Evolutionary conservation across 2,113 vertebrate species (phyloP).

Genomic region (Mesoclemmys tuberculata): DNA sequence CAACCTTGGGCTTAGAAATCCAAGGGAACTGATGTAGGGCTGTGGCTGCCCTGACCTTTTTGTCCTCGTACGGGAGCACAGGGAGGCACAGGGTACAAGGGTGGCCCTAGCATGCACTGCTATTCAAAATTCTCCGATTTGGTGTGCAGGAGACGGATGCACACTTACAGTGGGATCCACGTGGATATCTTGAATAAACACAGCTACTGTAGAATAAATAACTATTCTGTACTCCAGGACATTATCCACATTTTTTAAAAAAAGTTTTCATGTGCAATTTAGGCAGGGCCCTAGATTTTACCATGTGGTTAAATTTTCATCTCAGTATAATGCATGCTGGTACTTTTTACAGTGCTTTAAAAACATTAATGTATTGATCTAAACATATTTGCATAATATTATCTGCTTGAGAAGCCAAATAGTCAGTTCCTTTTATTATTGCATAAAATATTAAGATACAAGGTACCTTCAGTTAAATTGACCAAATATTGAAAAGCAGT

Average conservation of each 20-base stretch:
- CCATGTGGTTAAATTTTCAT: background rate
- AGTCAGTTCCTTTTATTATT: background rate
- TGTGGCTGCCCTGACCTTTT: background rate
- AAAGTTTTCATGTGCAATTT: background rate
- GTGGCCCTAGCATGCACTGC: fast-evolving
- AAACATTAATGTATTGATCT: background rate
- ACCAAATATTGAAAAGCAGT: background rate
- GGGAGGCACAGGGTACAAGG: background rate
- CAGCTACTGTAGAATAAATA: background rate
- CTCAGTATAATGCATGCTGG: background rate
- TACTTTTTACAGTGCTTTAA: background rate
- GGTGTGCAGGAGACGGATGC: background rate
- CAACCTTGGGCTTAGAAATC: background rate
- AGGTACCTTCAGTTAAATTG: background rate
- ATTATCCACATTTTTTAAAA: background rate
- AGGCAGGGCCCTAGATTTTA: background rate
- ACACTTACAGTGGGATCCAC: background rate
- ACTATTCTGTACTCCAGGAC: background rate
- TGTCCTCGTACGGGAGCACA: background rate
- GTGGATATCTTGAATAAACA: background rate
- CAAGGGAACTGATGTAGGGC: background rate
- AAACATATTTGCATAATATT: background rate
- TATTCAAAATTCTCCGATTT: background rate
- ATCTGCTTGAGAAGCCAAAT: background rate
- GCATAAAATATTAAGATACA: background rate